Percentiles rank a stretch among this genome's conserved stretches.
These are phyloP conservation scores for Murina feae DNA, from an alignment of 2,113 vertebrate genomes.

Conservation along the genomic window DNA sequence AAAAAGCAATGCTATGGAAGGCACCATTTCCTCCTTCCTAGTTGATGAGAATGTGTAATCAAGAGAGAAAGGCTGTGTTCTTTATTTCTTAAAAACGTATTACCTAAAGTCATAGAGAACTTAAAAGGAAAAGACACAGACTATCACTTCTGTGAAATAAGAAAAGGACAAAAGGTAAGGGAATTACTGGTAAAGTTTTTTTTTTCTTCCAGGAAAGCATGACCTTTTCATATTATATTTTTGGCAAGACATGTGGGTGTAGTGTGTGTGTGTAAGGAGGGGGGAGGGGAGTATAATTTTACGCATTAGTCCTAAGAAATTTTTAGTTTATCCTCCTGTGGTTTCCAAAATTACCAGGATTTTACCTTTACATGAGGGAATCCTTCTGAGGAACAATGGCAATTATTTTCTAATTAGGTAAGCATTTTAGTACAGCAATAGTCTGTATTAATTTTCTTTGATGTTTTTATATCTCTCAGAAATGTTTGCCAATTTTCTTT, in stretches of 20 bases:
- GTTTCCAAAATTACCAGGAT: constrained; percentile 18
- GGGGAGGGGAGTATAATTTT: background rate
- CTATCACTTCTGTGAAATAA: background rate
- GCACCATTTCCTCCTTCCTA: background rate
- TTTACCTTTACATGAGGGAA: background rate
- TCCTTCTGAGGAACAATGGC: background rate
- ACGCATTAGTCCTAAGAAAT: background rate
- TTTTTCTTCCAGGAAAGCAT: constrained; percentile 4
- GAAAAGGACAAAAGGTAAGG: background rate
- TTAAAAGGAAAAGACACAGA: background rate
- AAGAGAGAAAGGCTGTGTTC: background rate
- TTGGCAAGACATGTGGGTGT: background rate
- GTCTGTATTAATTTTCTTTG: background rate
- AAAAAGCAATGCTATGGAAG: fast-evolving
- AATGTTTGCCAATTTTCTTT: background rate
- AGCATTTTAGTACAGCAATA: background rate
- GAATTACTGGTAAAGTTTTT: constrained; percentile 14
- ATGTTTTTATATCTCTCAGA: background rate
- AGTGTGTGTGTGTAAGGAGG: no score
- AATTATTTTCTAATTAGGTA: background rate
- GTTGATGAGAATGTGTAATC: fast-evolving
- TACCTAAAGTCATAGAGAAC: background rate
- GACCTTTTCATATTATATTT: constrained; percentile 16
- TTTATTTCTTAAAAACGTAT: background rate
- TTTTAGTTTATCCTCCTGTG: constrained; percentile 19